Evolutionary conservation across 2,113 vertebrate genomes (phyloP), one percentile per base, ranked within the genome.

Genomic region (Calidris pygmaea): DNA sequence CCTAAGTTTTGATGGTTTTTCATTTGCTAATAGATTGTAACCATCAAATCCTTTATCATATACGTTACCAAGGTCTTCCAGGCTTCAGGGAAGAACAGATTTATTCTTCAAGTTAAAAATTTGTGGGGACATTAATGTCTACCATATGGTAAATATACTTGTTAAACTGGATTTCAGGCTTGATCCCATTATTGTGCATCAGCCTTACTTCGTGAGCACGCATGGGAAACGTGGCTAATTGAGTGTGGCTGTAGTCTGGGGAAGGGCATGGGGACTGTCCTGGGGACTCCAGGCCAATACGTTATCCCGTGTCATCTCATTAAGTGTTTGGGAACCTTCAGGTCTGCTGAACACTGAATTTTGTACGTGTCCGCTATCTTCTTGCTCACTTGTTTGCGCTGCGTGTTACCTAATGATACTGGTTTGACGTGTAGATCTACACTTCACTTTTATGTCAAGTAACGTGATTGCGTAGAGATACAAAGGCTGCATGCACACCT

Each of bases 91-190:
- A 74, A 83, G 53, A 84, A 60, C 13, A 47, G 56, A 75, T 84
- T 73, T 79, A 96, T 76, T 91, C 71, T 81, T 91, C 34, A 56
- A 72, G 26, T 90, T 68, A 93, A 94, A 93, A 89, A 92, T 18
- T 58, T 48, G 37, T 82, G 66, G 70, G 43, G 70, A 62, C 47
- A 59, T 95, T 95, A 89, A 94, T 92, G 89, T 85, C 52, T 74
- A 76, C 92, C 94, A 90, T 95, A 95, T 97, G 97, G 91, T 96
- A 97, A 95, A 96, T 90, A 96, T 76, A 82, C 87, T 92, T 81
- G 72, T 96, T 94, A 95, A 97, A 96, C 94, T 93, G 95, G 94
- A 95, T 97, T 97, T 91, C 59, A 77, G 73, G 68, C 68, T 66
- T 90, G 93, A 97, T 97, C 96, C 86, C 96, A 96, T 98, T 97